phyloP scores from a whole-genome alignment of 2,113 vertebrate species.

The Ceuthmochares aereus region DNA sequence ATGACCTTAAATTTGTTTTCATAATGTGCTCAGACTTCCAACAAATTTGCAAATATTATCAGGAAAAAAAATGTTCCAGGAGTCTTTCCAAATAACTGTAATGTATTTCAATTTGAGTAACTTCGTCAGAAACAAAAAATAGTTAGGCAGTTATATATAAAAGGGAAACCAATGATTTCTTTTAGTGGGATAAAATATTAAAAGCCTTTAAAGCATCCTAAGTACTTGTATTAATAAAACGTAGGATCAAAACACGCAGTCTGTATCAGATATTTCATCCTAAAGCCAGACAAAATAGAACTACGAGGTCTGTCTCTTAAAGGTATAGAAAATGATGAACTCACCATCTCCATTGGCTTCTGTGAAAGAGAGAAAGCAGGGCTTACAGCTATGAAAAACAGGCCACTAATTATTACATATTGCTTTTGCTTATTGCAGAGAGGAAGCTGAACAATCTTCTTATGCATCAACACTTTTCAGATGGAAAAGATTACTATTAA shows the following conservation, averaged over 20 bases:
- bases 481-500: background rate
- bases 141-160: background rate
- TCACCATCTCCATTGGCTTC: background rate
- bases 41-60: background rate
- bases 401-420: background rate
- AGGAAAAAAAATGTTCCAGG: background rate
- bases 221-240: background rate
- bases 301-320: background rate
- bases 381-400: background rate
- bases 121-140: background rate
- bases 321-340: background rate
- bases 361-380: background rate
- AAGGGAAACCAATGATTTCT: background rate
- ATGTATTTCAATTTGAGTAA: background rate
- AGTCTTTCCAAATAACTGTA: background rate
- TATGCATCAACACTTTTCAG: background rate
- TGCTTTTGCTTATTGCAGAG: background rate
- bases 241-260: background rate
- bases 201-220: background rate
- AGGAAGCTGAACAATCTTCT: background rate
- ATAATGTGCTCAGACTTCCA: background rate
- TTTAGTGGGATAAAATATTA: background rate
- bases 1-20: background rate
- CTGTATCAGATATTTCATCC: background rate
- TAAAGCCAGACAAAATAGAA: background rate